phyloP scores from a whole-genome alignment of 2,888 invertebrate species.

The Biston stratarius region DNA sequence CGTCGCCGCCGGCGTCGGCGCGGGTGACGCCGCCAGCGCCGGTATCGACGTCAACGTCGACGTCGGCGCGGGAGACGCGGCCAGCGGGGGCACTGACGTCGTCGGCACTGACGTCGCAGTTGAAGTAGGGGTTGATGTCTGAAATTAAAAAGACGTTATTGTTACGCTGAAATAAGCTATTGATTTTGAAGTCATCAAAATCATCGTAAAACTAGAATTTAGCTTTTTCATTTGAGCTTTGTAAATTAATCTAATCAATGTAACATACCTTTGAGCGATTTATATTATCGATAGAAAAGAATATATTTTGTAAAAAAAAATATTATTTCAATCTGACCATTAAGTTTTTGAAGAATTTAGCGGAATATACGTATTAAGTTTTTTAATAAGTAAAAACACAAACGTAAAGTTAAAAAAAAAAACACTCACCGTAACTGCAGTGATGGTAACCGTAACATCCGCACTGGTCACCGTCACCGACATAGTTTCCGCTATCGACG shows the following conservation, averaged over 20 bases:
- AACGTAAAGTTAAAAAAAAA: background rate
- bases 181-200: no score
- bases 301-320: no score
- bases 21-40: slow-evolving; percentile 28
- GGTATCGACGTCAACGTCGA: slow-evolving; percentile 40
- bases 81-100: slow-evolving; percentile 40
- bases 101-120: slow-evolving; percentile 31
- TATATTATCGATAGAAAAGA: no score
- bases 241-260: no score
- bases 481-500: slow-evolving; percentile 45
- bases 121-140: slow-evolving; percentile 37
- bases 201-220: no score
- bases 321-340: no score
- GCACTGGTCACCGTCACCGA: slow-evolving; percentile 41
- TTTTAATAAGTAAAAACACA: no score
- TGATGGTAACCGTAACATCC: slow-evolving; percentile 53
- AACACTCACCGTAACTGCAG: slow-evolving; percentile 46
- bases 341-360: no score
- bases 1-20: slow-evolving; percentile 41
- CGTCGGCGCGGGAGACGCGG: slow-evolving; percentile 43
- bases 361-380: no score
- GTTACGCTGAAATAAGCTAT: background rate
- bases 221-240: no score
- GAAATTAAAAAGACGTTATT: slow-evolving; percentile 15
- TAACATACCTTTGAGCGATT: no score